Evolutionary conservation across 2,797 vertebrate species (phyloP), one percentile per base, ranked within the genome.

Genomic region (Cheirogaleus major): DNA sequence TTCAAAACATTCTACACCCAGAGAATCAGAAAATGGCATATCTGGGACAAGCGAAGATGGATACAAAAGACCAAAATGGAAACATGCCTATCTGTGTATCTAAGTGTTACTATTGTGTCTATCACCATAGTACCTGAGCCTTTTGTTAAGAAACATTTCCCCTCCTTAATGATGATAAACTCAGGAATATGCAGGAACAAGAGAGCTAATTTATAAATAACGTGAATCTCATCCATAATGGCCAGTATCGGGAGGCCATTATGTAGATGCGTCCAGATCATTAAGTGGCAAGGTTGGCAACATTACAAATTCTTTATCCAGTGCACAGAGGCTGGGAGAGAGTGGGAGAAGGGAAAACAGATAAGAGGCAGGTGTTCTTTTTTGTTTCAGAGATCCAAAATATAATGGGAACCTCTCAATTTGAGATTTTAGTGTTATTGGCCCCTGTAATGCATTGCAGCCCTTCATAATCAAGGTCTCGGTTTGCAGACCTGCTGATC

Each of bases 131-230:
- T 72, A 91, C 81, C 84, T 91, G 94, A n/a, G 50, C 43, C 90
- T 96, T 96, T 95, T 90, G 96, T 96, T 90, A 81, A 97, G 92
- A 97, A 97, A 93, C 38, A 81, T 96, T 96, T 93, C 92, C 96
- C 15, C 38, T 95, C 57, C 69, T 92, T 97, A 97, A 97, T 95
- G 94, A 98, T 98, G 96, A 97, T 97, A 96, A 97, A 97, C 96
- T 95, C 92, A 96, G 88, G 61, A 97, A 97, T 97, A 97, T 79
- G 70, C 52, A 95, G 84, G 90, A 93, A 95, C 93, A 97, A 95
- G 96, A 97, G 92, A 95, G 67, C 84, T 97, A 94, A 98, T 97
- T 97, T 97, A 97, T 97, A 96, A 97, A 93, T 96, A 96, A 95
- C 18, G 7, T 67, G 83, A 94, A 91, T 87, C 94, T 96, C 95